phyloP scores from a whole-genome alignment of 2,113 vertebrate species.

The Amazona guildingii region DNA sequence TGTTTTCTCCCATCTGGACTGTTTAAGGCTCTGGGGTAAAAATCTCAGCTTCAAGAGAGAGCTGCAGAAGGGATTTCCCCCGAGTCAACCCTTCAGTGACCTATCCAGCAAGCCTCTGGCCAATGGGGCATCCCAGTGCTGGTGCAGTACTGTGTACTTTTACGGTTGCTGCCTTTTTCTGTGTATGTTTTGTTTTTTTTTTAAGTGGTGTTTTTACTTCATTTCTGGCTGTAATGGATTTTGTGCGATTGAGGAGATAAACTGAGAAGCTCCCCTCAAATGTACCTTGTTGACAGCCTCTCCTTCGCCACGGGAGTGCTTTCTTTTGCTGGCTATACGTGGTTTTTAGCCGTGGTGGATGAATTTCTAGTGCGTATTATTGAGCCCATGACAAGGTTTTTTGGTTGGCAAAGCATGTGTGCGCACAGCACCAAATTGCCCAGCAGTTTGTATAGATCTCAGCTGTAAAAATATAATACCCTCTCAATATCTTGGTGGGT shows the following conservation, averaged over 20 bases:
- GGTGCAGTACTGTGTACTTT: not conserved
- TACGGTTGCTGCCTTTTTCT: not conserved
- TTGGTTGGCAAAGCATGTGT: accelerated
- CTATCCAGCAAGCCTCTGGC: not conserved
- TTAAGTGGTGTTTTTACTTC: not conserved
- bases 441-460: not conserved
- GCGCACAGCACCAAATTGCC: accelerated
- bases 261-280: not conserved
- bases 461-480: not conserved
- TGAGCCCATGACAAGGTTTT: not conserved
- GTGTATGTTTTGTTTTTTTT: accelerated
- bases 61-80: not conserved
- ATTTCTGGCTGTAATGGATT: not conserved
- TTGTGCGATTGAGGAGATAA: not conserved
- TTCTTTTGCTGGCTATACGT: not conserved
- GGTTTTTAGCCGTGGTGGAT: not conserved
- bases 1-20: not conserved
- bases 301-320: not conserved
- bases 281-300: not conserved
- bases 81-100: not conserved
- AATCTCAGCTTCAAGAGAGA: not conserved
- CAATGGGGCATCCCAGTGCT: not conserved
- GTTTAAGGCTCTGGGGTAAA: not conserved
- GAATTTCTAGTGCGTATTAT: not conserved
- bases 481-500: not conserved